These are phyloP conservation scores for Trachymyrmex septentrionalis DNA, from an alignment of 1,140 invertebrate genomes.

Conservation along the genomic window DNA sequence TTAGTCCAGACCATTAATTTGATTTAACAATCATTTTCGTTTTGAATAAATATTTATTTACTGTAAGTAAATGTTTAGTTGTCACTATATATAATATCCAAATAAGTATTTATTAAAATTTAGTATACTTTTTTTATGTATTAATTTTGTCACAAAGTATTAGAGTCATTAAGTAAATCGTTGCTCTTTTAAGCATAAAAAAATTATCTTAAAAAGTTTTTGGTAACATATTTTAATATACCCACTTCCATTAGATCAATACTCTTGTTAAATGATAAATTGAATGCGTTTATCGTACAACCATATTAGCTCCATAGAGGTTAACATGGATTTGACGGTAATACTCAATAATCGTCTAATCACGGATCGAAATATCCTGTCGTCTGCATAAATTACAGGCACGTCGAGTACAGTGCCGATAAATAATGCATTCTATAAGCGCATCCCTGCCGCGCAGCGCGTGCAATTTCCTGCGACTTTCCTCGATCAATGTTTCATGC, in stretches of 20 bases:
- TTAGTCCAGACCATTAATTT: too few species aligned
- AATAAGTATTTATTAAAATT: too few species aligned
- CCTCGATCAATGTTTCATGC: constrained; percentile 62
- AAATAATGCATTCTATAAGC: constrained; percentile 63
- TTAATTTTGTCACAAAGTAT: not conserved
- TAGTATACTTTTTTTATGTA: not conserved
- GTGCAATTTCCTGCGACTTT: constrained; percentile 72
- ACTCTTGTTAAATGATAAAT: not conserved
- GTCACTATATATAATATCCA: too few species aligned
- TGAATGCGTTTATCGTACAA: not conserved
- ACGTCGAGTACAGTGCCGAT: constrained; percentile 42
- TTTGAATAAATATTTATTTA: too few species aligned
- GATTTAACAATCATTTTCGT: too few species aligned
- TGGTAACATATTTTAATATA: not conserved
- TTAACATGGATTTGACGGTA: not conserved
- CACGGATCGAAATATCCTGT: constrained; percentile 53
- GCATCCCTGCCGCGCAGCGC: constrained; percentile 55
- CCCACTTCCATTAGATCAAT: not conserved
- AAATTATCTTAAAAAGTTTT: not conserved
- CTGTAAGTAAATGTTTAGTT: too few species aligned
- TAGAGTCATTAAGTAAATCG: not conserved
- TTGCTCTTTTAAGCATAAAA: not conserved
- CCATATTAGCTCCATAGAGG: not conserved
- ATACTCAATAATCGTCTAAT: constrained; percentile 59
- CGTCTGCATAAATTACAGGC: constrained; percentile 49